These are phyloP conservation scores for Sarcophaga rosellei DNA, from an alignment of 2,888 invertebrate species.

Conservation along the genomic window DNA sequence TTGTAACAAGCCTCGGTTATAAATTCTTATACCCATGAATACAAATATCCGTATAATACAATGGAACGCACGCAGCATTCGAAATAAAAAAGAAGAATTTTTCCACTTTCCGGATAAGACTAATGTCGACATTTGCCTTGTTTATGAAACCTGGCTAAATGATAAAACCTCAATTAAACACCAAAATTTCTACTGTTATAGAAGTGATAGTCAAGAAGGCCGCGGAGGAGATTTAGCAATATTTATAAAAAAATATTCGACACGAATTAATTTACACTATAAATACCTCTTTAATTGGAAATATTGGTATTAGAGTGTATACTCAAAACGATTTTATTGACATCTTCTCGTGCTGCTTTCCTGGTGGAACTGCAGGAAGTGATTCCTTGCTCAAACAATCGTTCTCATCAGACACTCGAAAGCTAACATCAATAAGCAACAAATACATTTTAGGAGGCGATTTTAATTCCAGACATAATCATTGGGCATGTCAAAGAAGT, in stretches of 20 bases:
- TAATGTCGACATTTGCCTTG: conserved; percentile 16
- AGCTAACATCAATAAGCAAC: neutral
- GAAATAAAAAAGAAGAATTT: conserved; percentile 30
- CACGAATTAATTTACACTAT: neutral
- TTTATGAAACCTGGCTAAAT: conserved; percentile 28
- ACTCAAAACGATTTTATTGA: neutral
- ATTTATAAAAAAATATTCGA: conserved; percentile 15
- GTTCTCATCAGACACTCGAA: too few species aligned
- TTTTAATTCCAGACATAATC: neutral
- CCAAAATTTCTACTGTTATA: conserved; percentile 22
- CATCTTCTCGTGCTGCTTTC: neutral
- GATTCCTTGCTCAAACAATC: neutral
- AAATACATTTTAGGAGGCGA: neutral
- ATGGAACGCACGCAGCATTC: conserved; percentile 17
- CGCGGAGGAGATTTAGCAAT: conserved; percentile 25
- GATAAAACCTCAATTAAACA: conserved; percentile 3
- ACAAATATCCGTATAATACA: neutral
- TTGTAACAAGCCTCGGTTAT: conserved; percentile 11
- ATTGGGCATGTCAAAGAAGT: neutral
- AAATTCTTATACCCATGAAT: conserved; percentile 19
- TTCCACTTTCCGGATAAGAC: conserved; percentile 8
- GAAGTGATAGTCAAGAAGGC: conserved; percentile 14
- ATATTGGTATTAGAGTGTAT: neutral
- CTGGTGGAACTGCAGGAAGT: neutral
- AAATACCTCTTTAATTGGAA: neutral